phyloP scores from a whole-genome alignment of 2,888 invertebrate species.

The Apamea sordens region DNA sequence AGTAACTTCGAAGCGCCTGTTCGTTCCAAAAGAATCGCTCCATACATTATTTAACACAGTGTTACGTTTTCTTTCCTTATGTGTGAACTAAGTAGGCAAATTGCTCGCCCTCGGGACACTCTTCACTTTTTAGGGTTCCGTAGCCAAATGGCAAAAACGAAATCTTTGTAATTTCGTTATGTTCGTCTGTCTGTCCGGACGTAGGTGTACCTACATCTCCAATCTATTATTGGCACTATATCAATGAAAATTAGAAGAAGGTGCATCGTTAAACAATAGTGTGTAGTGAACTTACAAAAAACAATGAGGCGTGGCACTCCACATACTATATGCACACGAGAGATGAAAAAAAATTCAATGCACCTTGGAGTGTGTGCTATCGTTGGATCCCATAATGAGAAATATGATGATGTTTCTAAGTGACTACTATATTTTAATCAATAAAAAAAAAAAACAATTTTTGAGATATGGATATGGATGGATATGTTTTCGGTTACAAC shows the following conservation, averaged over 20 bases:
- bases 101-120: conserved; percentile 57
- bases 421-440: neutral
- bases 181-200: neutral
- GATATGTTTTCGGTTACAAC: conserved; percentile 2
- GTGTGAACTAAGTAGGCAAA: conserved; percentile 62
- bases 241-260: neutral
- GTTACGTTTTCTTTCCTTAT: conserved; percentile 50
- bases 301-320: neutral
- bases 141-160: neutral
- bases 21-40: conserved; percentile 35
- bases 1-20: conserved; percentile 19
- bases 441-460: too few species aligned
- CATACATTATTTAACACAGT: conserved; percentile 57
- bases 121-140: conserved; percentile 18
- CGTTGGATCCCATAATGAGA: neutral
- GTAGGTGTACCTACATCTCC: too few species aligned
- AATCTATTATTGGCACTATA: neutral
- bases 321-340: neutral
- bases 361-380: too few species aligned
- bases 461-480: too few species aligned
- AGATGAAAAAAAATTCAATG: neutral
- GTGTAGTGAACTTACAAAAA: neutral
- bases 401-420: neutral
- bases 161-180: neutral
- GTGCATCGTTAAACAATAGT: neutral